phyloP scores from a whole-genome alignment of 2,797 vertebrate genomes.

The Phrynocephalus vlangalii region DNA sequence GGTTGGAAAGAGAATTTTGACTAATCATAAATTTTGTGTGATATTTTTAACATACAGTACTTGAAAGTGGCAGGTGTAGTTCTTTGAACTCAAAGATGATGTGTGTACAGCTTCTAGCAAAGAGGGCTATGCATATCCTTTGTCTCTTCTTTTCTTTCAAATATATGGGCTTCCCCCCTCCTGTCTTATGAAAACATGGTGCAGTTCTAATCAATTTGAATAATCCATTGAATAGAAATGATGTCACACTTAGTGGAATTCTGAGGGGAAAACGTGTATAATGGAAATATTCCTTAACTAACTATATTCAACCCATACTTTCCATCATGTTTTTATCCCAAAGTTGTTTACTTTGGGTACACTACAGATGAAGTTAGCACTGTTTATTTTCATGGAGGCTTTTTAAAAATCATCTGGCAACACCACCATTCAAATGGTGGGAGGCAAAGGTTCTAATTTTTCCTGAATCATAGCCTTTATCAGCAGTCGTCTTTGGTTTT shows the following conservation, averaged over 20 bases:
- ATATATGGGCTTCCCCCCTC: slow-evolving; percentile 7
- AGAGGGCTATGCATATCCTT: slow-evolving; percentile 24
- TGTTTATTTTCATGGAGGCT: neutral
- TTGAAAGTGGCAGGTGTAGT: neutral
- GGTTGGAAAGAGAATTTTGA: neutral
- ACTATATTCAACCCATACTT: slow-evolving; percentile 18
- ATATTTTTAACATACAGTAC: slow-evolving; percentile 7
- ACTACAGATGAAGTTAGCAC: neutral
- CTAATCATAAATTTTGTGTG: neutral
- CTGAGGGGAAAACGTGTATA: neutral
- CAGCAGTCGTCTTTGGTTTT: neutral
- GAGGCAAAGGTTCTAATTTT: neutral
- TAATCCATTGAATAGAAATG: slow-evolving; percentile 39
- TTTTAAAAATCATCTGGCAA: neutral
- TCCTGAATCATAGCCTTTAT: neutral
- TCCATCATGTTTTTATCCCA: neutral
- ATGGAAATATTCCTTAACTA: slow-evolving; percentile 1
- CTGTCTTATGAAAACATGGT: slow-evolving; percentile 43
- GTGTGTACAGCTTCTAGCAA: slow-evolving; percentile 40
- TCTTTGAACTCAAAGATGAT: slow-evolving; percentile 2
- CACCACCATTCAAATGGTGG: neutral
- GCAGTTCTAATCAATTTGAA: slow-evolving; percentile 32
- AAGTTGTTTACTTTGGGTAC: neutral
- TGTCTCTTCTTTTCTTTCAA: slow-evolving; percentile 30
- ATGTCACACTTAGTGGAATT: neutral